Evolutionary conservation across 2,888 invertebrate genomes (phyloP), one percentile per base, ranked within the genome.

Genomic region (Megalurothrips usitatus): DNA sequence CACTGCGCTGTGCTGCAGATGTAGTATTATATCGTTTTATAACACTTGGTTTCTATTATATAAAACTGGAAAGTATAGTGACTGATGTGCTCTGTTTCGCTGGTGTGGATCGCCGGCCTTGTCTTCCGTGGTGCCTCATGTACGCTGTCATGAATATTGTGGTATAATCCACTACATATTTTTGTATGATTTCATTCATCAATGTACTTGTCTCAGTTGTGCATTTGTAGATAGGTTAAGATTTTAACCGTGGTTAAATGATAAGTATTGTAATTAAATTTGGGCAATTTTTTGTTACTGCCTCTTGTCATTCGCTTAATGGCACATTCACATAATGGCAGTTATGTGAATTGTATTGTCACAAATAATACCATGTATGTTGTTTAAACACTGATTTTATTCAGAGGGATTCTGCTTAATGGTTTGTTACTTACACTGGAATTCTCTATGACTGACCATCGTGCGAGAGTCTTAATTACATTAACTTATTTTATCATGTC

Each of bases 21-120:
- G 68, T 75, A 75, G 68, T 75, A 75, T 75, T 75, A 68, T 68
- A 75, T 75, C 68, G n/a, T 75, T 75, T 75, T 75, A 75, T 75
- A 75, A n/a, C 68, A 26, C 26, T 23, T 75, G 68, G 68, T 75
- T 75, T 75, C 68, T 75, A 26, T 26, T 75, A 75, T 75, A 75
- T 75, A 75, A 75, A 75, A 75, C 68, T 75, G 68, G 68, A 75
- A 75, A 75, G 68, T 75, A 26, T 75, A 75, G 26, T 75, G 68
- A 75, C 68, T 75, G 68, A 75, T 75, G 68, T 26, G 68, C 68
- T 58, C 58, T 75, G 68, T 23, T 75, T 23, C 12, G 68, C 68
- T 75, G 68, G 68, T 75, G 68, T 75, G 68, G 68, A 75, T 75
- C 68, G 68, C 68, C 68, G 26, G 68, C 26, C 26, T 23, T 75